These are phyloP conservation scores for Echinops telfairi DNA, from an alignment of 2,113 vertebrate genomes.

Conservation along the genomic window DNA sequence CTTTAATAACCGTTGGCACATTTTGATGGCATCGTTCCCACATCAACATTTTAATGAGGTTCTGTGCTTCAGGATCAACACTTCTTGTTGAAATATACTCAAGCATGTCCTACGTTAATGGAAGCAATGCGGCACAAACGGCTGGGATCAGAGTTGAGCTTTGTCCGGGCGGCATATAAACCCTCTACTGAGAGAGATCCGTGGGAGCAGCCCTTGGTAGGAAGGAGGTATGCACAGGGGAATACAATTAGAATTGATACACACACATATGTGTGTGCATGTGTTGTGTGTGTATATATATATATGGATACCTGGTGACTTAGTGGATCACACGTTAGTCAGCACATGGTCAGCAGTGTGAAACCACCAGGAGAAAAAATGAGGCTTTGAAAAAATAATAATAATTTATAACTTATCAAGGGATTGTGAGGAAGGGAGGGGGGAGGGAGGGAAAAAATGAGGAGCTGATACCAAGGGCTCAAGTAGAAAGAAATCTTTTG, in stretches of 20 bases:
- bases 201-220: background rate
- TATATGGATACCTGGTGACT: too few relatives aligned
- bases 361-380: too few relatives aligned
- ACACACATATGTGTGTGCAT: too few relatives aligned
- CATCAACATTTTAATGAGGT: slow-evolving; percentile 34
- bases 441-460: too few relatives aligned
- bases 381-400: too few relatives aligned
- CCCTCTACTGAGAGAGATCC: background rate
- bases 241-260: background rate
- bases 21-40: slow-evolving; percentile 21
- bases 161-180: background rate
- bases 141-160: background rate
- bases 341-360: too few relatives aligned
- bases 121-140: background rate
- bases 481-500: too few relatives aligned
- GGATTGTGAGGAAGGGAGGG: too few relatives aligned
- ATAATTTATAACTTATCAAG: too few relatives aligned
- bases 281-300: too few relatives aligned
- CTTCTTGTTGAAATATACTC: slow-evolving; percentile 17
- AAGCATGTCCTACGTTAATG: background rate
- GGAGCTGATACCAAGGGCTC: too few relatives aligned
- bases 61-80: background rate
- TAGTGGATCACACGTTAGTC: too few relatives aligned
- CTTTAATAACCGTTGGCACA: slow-evolving; percentile 18
- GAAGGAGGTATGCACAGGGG: background rate